Base-by-base conservation (phyloP, 1,140 invertebrate genomes). In the Zaprionus lachaisei region DNA sequence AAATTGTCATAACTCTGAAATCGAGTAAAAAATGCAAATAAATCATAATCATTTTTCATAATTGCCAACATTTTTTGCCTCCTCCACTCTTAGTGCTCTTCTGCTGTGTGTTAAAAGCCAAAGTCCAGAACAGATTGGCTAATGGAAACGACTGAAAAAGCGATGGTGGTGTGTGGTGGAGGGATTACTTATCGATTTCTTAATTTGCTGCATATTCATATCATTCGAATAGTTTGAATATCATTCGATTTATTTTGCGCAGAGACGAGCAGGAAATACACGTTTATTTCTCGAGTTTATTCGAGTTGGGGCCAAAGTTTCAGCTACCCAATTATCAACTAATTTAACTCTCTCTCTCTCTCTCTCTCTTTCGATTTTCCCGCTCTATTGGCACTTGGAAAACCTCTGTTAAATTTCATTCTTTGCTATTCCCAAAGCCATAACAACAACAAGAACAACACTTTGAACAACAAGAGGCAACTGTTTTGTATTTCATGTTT, bases 31-130 rank as follows among this genome's bases (percentile, higher is more conserved):
- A 37, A 68, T 62, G 20, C 15, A 61, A 34, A 61, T 54, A 68
- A 73, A 73, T 73, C 57, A 69, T 47, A 63, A 49, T 66, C 51
- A 31, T 74, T 74, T 70, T 57, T 63, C 54, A 74, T 74, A 74
- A 57, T 74, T 74, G 51, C 20, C 55, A 56, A 44, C 17, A 56
- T 28, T 56, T 44, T 56, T 56, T 66, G 20, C 15, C 37, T 9
- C 47, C 41, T 47, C 9, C n/a, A n/a, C 41, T 17, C 41, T 4
- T 4, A 0, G 31, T 34, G 31, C 37, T 15, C 37, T 1, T 14
- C 37, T 38, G 37, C 31, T 38, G 14, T 15, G 37, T 38, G 37
- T 38, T 38, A 14, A 38, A 38, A 38, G 37, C 37, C 31, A 34
- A 34, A 34, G 31, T 34, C 31, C 31, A 15, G 14, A 17, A 47